Conservation (phyloP, 2,888 invertebrate species). For the Elysia crispata region DNA sequence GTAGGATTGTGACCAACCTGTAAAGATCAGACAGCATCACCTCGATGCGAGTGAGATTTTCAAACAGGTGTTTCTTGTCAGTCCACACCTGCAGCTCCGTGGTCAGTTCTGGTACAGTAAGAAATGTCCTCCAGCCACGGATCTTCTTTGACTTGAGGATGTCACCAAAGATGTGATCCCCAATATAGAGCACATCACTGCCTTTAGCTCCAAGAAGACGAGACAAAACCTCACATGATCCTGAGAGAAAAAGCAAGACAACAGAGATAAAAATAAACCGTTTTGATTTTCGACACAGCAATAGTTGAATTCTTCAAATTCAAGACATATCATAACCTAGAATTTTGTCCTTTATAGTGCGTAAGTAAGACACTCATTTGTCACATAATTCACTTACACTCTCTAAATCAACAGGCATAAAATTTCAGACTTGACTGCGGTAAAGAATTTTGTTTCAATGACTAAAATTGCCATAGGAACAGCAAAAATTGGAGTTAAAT, state of each 20-base stretch:
- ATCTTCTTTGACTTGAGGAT: slow-evolving; percentile 99
- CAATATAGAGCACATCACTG: slow-evolving; percentile 97
- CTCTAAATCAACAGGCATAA: too few species aligned
- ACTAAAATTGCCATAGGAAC: too few species aligned
- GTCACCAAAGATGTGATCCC: slow-evolving; percentile 99
- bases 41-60: slow-evolving; percentile 92
- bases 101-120: slow-evolving; percentile 96
- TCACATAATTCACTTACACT: too few species aligned
- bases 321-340: background rate
- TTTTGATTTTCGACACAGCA: background rate
- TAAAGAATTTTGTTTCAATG: too few species aligned
- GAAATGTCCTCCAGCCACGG: slow-evolving; percentile 98
- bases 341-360: too few species aligned
- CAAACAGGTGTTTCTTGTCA: slow-evolving; percentile 94
- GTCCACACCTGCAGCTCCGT: slow-evolving; percentile 99
- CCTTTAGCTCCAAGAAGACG: slow-evolving; percentile 96
- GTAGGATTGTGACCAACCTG: too few species aligned
- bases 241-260: slow-evolving; percentile 69
- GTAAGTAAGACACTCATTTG: too few species aligned
- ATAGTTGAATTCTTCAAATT: background rate
- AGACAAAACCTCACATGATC: slow-evolving; percentile 96
- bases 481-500: too few species aligned
- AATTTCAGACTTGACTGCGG: too few species aligned
- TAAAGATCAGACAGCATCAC: slow-evolving; percentile 93
- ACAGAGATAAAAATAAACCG: background rate